Percentiles rank a stretch among this genome's conserved stretches.
phyloP scores from a whole-genome alignment of 1,140 invertebrate species.

The Drosophila ercepeae region DNA sequence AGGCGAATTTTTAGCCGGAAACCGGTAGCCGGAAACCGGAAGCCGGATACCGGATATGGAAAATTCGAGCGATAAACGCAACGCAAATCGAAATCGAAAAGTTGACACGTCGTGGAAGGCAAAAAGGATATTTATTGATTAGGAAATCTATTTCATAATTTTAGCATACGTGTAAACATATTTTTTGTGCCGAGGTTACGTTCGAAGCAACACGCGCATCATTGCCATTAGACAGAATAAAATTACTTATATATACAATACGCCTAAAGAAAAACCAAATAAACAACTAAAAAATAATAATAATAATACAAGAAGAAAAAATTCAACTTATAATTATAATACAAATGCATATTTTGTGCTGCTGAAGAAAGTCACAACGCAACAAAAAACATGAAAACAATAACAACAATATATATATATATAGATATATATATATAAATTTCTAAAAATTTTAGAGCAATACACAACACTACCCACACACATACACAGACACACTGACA shows the following conservation, averaged over 20 bases:
- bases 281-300: slow-evolving; percentile 10
- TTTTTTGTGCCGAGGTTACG: slow-evolving; percentile 78
- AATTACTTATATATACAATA: slow-evolving; percentile 61
- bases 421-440: slow-evolving; percentile 33
- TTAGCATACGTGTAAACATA: slow-evolving; percentile 68
- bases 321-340: slow-evolving; percentile 50
- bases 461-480: slow-evolving; percentile 37
- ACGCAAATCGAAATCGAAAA: slow-evolving; percentile 46
- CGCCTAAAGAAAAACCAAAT: slow-evolving; percentile 33
- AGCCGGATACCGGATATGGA: slow-evolving; percentile 16
- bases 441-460: slow-evolving; percentile 70
- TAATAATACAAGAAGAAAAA: slow-evolving; percentile 10
- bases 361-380: slow-evolving; percentile 80
- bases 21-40: no score
- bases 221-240: slow-evolving; percentile 80
- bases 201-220: slow-evolving; percentile 79
- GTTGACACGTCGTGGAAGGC: slow-evolving; percentile 19
- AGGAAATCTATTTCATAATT: slow-evolving; percentile 71
- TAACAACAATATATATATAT: slow-evolving; percentile 5
- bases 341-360: slow-evolving; percentile 78
- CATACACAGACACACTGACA: slow-evolving; percentile 1
- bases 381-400: slow-evolving; percentile 57
- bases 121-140: slow-evolving; percentile 32
- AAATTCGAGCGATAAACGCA: slow-evolving; percentile 18
- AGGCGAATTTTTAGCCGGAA: slow-evolving; percentile 32